These are phyloP conservation scores for Saccopteryx bilineata DNA, from an alignment of 2,113 vertebrate genomes.

Conservation along the genomic window DNA sequence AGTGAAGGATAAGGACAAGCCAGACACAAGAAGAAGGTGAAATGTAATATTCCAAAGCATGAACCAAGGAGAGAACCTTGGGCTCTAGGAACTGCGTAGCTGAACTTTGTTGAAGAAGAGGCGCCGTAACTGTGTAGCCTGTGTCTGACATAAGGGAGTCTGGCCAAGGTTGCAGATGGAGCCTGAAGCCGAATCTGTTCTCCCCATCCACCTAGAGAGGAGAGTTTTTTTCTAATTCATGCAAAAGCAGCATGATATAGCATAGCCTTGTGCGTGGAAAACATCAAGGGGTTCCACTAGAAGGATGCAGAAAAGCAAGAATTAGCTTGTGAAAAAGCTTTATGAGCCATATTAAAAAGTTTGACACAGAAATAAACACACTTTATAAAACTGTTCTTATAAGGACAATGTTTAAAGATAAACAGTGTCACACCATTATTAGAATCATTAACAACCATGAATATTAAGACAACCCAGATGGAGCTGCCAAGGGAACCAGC, in stretches of 20 bases:
- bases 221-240: not conserved
- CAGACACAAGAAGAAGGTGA: not conserved
- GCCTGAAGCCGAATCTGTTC: not conserved
- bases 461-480: not conserved
- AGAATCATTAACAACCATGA: not conserved
- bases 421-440: not conserved
- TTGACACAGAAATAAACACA: not conserved
- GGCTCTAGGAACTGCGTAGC: not conserved
- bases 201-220: not conserved
- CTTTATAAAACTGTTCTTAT: not conserved
- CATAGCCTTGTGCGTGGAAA: not conserved
- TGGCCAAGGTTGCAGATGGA: not conserved
- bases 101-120: not conserved
- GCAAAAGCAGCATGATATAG: not conserved
- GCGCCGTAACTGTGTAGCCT: not conserved
- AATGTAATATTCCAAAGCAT: not conserved
- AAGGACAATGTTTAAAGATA: not conserved
- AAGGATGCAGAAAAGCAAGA: not conserved
- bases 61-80: not conserved
- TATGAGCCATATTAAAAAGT: not conserved
- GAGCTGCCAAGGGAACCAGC: not conserved
- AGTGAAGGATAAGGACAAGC: not conserved
- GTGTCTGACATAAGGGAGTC: not conserved
- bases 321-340: not conserved
- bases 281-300: not conserved